Base-by-base conservation (phyloP, 2,797 vertebrate species). In the Cynodonichthys magdalenae region DNA sequence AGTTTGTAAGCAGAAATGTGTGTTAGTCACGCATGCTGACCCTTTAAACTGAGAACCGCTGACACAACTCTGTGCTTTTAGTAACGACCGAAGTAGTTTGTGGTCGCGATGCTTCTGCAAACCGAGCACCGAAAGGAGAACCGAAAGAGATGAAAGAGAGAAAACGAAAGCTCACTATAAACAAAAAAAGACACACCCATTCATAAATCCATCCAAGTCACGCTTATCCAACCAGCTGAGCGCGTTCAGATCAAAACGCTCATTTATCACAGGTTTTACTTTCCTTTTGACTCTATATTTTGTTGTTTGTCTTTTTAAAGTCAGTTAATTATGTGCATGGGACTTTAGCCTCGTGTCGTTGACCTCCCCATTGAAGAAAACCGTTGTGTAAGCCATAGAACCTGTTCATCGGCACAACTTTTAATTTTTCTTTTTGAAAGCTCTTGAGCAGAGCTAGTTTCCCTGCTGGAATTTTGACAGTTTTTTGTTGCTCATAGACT, bases 161-260 rank as follows among this genome's bases (percentile, higher is more conserved):
- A 71, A 77, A 84, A 29, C 10, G 36, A 82, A 83, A 42, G 45
- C n/a, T 42, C 9, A n/a, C 8, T 36, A 5, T 8, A 34, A 11
- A 15, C 3, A 12, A 28, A 54, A n/a, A 47, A 3, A 42, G 28
- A 51, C n/a, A 28, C 36, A 34, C 48, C 48, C 41, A 69, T 66
- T 64, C 47, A 69, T 44, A 48, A 34, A 58, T 15, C 11, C 1
- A 3, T 0, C 8, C 7, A 58, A 54, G 17, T 14, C 46, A 59
- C 3, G 15, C 18, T 57, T 24, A 29, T 46, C 15, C 15, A 48
- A 62, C 42, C 1, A 4, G 56, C 50, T 57, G 29, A 29, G 24
- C 53, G 24, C 8, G 34, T 3, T 10, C 3, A 36, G 9, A 8
- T 24, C 18, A 24, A 24, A 11, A 15, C 14, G 31, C 5, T 44